phyloP scores from a whole-genome alignment of 2,797 vertebrate genomes.

The Poecilia picta region DNA sequence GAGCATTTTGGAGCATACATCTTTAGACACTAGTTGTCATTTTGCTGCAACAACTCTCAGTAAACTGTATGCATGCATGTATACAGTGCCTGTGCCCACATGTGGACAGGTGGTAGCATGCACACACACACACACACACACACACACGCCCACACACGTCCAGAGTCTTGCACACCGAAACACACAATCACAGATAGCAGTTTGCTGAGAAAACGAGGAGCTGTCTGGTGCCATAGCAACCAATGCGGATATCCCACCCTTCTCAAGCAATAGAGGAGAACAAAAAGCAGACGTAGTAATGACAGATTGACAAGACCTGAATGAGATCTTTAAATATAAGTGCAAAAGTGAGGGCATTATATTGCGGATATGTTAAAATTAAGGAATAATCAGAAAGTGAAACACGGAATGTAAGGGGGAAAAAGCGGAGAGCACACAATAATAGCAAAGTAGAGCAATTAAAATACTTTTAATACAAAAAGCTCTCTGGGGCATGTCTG shows the following conservation, averaged over 20 bases:
- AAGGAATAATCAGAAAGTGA: constrained; percentile 10
- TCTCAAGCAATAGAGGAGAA: constrained; percentile 68
- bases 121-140: constrained; percentile 41
- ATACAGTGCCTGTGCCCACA: constrained; percentile 32
- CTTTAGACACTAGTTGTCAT: constrained; percentile 16
- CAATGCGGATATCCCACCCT: constrained; percentile 90
- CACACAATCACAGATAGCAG: constrained; percentile 82
- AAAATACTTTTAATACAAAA: constrained; percentile 45
- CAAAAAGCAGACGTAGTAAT: constrained; percentile 70
- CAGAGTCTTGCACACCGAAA: constrained; percentile 42
- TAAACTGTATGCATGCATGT: constrained; percentile 27
- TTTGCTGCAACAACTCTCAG: constrained; percentile 43
- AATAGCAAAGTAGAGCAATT: constrained; percentile 52
- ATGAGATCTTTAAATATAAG: constrained; percentile 56
- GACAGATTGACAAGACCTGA: constrained; percentile 72
- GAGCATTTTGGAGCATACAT: neutral
- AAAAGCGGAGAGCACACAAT: constrained; percentile 27
- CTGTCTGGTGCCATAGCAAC: constrained; percentile 96
- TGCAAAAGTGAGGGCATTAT: constrained; percentile 10
- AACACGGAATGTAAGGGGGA: constrained; percentile 16
- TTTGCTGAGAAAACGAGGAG: constrained; percentile 89
- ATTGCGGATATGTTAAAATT: neutral
- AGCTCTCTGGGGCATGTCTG: constrained; percentile 58
- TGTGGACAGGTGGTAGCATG: constrained; percentile 38
- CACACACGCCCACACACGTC: constrained; percentile 40